These are phyloP conservation scores for Pelecanoides urinatrix DNA, from an alignment of 2,113 vertebrate species.

Conservation along the genomic window DNA sequence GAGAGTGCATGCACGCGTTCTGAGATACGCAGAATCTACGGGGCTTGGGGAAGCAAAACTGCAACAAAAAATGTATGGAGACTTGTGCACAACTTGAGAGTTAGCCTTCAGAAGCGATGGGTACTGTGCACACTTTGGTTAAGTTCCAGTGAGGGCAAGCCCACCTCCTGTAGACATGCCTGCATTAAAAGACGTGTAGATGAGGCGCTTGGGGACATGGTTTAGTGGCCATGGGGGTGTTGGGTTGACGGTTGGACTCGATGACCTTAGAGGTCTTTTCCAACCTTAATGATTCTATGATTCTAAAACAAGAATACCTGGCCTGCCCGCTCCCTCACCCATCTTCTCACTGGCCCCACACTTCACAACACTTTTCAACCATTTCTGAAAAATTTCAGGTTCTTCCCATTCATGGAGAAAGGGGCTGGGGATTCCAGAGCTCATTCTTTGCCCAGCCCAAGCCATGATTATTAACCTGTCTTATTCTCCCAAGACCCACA, in stretches of 20 bases:
- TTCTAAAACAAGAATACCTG: fast-evolving
- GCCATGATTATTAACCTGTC: neutral
- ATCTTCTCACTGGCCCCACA: fast-evolving
- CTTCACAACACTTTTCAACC: neutral
- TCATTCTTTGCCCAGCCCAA: neutral
- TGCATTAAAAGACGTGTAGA: no score
- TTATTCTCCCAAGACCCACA: neutral
- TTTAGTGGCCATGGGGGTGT: no score
- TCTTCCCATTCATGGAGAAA: neutral
- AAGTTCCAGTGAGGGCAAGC: neutral
- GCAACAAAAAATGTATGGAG: neutral
- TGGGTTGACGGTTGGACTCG: no score
- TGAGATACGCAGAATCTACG: neutral
- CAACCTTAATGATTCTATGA: no score
- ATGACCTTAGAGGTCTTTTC: no score
- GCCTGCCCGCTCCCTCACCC: neutral
- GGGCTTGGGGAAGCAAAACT: neutral
- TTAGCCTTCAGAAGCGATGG: neutral
- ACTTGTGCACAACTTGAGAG: neutral
- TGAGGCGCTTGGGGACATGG: no score
- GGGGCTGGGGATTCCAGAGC: neutral
- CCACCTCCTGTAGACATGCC: neutral
- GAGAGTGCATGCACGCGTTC: fast-evolving
- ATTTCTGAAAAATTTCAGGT: neutral
- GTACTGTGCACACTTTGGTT: neutral